Evolutionary conservation across 2,888 invertebrate genomes (phyloP).

Genomic region (Neria commutata): DNA sequence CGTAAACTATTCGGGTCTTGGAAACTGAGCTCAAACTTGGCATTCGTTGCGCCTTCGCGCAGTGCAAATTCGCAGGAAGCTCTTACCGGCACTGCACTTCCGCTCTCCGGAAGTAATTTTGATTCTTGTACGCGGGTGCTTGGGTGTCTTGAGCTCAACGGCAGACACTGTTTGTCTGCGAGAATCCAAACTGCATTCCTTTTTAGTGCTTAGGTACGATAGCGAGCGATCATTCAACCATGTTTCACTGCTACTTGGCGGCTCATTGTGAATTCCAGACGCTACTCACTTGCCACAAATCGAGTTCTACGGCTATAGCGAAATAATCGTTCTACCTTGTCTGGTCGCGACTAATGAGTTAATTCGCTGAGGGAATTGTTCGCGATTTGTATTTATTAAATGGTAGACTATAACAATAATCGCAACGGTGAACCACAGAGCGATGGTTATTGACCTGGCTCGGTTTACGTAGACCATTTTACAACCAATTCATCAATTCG

Average conservation of each 20-base stretch:
- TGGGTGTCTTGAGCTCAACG: background rate
- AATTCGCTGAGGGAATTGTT: too few species aligned
- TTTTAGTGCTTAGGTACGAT: background rate
- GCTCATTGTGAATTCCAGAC: slow-evolving; percentile 25
- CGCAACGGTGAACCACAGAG: too few species aligned
- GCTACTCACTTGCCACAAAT: slow-evolving; percentile 25
- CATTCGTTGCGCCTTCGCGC: background rate
- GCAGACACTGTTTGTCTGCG: too few species aligned
- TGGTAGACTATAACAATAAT: too few species aligned
- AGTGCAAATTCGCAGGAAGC: background rate
- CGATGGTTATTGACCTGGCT: too few species aligned
- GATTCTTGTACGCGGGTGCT: background rate
- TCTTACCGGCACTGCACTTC: background rate
- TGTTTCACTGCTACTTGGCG: background rate
- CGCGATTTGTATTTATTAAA: too few species aligned
- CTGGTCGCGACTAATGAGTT: too few species aligned
- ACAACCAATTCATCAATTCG: too few species aligned
- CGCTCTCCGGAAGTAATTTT: background rate
- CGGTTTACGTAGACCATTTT: too few species aligned
- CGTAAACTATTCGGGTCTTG: too few species aligned
- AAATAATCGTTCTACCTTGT: slow-evolving; percentile 18
- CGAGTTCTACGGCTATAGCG: too few species aligned
- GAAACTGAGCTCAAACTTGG: background rate
- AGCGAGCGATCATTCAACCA: background rate
- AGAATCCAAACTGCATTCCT: background rate